phyloP scores from a whole-genome alignment of 2,113 vertebrate species.

The Carettochelys insculpta region DNA sequence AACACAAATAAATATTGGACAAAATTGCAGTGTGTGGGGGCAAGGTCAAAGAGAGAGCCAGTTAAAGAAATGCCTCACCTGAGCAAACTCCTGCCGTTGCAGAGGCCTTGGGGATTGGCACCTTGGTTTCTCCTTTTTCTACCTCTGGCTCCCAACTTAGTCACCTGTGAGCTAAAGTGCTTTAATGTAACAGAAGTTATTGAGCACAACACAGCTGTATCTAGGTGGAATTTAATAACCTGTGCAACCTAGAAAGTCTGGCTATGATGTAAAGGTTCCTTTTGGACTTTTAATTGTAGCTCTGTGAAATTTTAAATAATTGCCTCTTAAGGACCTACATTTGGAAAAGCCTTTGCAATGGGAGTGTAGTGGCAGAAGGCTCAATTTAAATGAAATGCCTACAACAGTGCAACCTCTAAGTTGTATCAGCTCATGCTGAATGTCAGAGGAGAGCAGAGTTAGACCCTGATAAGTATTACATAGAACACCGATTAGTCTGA shows the following conservation, averaged over 20 bases:
- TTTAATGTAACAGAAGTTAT: too few relatives aligned
- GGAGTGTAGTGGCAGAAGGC: background rate
- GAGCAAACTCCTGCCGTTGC: too few relatives aligned
- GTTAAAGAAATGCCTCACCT: background rate
- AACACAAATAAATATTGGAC: background rate
- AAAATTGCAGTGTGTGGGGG: fast-evolving
- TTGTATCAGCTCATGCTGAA: background rate
- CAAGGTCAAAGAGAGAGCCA: background rate
- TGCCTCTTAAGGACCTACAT: background rate
- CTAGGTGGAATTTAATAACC: too few relatives aligned
- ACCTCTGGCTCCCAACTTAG: too few relatives aligned
- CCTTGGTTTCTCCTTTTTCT: too few relatives aligned
- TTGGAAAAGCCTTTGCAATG: background rate
- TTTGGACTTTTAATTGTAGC: too few relatives aligned
- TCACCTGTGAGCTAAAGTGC: too few relatives aligned
- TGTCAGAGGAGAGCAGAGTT: background rate
- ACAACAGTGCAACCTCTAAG: background rate
- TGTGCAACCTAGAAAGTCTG: too few relatives aligned
- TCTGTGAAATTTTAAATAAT: background rate
- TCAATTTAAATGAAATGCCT: background rate
- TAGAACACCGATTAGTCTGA: background rate
- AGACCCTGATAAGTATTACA: background rate
- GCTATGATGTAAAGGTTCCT: too few relatives aligned
- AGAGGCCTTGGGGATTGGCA: too few relatives aligned
- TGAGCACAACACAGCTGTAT: too few relatives aligned